Evolutionary conservation across 2,113 vertebrate species (phyloP).

Genomic region (Engraulis encrasicolus): DNA sequence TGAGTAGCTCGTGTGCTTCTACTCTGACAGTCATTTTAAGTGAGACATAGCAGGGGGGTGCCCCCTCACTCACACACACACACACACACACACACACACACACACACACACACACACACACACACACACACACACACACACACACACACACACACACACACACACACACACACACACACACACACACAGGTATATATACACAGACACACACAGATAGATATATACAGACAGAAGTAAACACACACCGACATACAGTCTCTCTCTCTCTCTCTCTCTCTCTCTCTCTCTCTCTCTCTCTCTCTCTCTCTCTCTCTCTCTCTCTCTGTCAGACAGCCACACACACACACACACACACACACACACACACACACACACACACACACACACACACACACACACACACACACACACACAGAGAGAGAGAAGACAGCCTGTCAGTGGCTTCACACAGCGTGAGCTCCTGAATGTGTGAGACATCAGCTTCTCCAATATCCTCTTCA

Average conservation of each 20-base stretch:
- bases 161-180: slow-evolving; percentile 11
- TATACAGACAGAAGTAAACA: too few species aligned
- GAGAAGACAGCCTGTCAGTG: slow-evolving; percentile 5
- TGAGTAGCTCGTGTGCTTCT: background rate
- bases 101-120: slow-evolving; percentile 23
- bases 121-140: background rate
- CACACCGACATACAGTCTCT: too few species aligned
- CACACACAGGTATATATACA: too few species aligned
- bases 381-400: slow-evolving; percentile 19
- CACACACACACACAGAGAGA: slow-evolving; percentile 23
- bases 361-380: slow-evolving; percentile 20
- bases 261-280: too few species aligned
- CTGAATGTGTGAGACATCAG: slow-evolving; percentile 8
- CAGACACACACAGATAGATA: too few species aligned
- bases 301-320: too few species aligned
- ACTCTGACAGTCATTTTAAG: slow-evolving; percentile 79
- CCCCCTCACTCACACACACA: slow-evolving; percentile 26
- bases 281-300: too few species aligned
- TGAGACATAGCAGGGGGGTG: slow-evolving; percentile 69
- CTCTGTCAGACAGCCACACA: slow-evolving; percentile 2
- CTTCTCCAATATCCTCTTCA: background rate
- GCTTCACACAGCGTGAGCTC: background rate
- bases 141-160: slow-evolving; percentile 23
- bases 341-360: slow-evolving; percentile 20
- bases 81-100: slow-evolving; percentile 13